These are phyloP conservation scores for human DNA, from an alignment of 2,113 vertebrate genomes.

Conservation along the genomic window DNA sequence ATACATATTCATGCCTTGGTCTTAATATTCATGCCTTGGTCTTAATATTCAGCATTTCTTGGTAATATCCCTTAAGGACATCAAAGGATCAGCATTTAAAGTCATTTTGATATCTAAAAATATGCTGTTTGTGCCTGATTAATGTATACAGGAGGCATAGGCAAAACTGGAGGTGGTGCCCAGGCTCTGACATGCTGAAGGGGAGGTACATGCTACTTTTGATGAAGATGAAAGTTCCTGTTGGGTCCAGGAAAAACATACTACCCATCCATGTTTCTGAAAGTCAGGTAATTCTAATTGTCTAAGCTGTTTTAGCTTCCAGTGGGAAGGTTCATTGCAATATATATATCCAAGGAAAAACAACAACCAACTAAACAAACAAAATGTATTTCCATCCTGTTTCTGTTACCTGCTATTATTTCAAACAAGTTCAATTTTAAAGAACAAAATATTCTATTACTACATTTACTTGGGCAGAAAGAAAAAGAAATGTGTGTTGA, in stretches of 20 bases:
- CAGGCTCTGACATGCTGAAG: neutral
- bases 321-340: neutral
- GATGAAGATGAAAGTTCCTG: neutral
- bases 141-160: neutral
- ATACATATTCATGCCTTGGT: constrained; percentile 55
- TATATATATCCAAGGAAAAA: neutral
- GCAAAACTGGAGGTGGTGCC: neutral
- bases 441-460: neutral
- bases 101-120: neutral
- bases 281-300: neutral
- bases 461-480: neutral
- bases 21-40: constrained; percentile 31
- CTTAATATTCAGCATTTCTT: constrained; percentile 23
- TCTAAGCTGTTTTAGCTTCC: neutral
- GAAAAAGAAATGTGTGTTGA: neutral
- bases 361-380: neutral
- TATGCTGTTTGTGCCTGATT: neutral
- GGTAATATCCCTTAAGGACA: constrained; percentile 24
- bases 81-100: constrained; percentile 14
- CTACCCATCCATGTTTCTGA: rapidly evolving
- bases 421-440: neutral
- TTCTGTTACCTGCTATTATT: neutral
- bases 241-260: neutral
- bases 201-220: neutral
- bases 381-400: neutral